A percentile compares a stretch with the other conserved stretches of the same genome.
phyloP scores from a whole-genome alignment of 2,113 vertebrate genomes.

The Cettia cetti region DNA sequence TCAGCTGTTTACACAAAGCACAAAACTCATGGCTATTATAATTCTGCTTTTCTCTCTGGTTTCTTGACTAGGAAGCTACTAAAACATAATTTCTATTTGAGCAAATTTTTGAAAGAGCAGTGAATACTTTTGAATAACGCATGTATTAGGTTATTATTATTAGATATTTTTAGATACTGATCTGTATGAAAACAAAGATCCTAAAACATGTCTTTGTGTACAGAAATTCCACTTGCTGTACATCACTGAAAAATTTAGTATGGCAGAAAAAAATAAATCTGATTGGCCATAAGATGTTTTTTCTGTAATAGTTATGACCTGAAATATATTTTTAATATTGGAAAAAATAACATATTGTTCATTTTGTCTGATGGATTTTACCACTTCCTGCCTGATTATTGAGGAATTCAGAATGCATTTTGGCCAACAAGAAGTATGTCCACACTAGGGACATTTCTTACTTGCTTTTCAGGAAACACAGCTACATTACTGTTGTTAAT shows the following conservation, averaged over 20 bases:
- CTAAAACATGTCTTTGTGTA: neutral
- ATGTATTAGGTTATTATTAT: neutral
- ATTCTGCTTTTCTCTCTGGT: neutral
- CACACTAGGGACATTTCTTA: neutral
- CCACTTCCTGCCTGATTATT: slow-evolving; percentile 37
- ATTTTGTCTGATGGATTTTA: slow-evolving; percentile 10
- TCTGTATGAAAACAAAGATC: neutral
- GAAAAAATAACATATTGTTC: slow-evolving; percentile 14
- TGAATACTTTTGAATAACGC: neutral
- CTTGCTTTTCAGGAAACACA: slow-evolving; percentile 28
- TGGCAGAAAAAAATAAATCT: neutral
- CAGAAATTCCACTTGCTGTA: neutral
- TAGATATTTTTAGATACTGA: too few species aligned
- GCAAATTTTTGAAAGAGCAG: neutral
- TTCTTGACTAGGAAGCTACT: neutral
- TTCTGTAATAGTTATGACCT: neutral
- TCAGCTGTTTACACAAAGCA: neutral
- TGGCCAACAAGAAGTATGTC: neutral
- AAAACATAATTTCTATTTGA: neutral
- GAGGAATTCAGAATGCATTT: slow-evolving; percentile 12
- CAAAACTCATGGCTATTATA: neutral
- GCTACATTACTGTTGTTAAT: neutral
- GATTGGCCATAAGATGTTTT: neutral
- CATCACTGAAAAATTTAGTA: neutral
- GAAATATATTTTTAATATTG: neutral